Conservation (phyloP, 2,797 vertebrate species). For the Clamator glandarius region DNA sequence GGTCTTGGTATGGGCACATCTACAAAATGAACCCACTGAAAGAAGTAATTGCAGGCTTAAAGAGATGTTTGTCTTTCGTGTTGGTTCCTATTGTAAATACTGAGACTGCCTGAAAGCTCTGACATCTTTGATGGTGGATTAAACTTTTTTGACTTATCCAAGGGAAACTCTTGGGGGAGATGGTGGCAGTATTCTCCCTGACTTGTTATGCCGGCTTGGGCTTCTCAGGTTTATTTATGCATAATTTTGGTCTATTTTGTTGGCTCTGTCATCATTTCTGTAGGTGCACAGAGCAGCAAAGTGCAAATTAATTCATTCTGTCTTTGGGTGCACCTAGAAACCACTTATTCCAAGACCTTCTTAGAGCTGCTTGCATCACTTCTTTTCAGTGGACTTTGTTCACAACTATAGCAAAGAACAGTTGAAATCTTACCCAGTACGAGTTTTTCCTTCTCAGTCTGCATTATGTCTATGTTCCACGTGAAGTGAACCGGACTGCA, state of each 20-base stretch:
- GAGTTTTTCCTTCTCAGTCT: background rate
- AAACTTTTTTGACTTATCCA: background rate
- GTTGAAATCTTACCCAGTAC: background rate
- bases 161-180: background rate
- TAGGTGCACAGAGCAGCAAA: background rate
- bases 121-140: background rate
- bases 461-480: background rate
- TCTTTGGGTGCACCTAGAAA: background rate
- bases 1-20: background rate
- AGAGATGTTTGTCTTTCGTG: background rate
- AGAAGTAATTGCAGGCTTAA: background rate
- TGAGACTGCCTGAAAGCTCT: background rate
- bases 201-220: background rate
- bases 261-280: background rate
- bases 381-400: rapidly evolving
- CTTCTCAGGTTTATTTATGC: background rate
- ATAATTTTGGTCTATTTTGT: background rate
- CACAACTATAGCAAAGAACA: background rate
- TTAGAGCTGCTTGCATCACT: background rate
- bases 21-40: background rate
- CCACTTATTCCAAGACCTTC: background rate
- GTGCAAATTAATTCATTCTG: background rate
- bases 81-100: background rate
- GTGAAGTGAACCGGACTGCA: background rate
- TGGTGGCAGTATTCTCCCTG: background rate